These are phyloP conservation scores for Alitta virens DNA, from an alignment of 2,888 invertebrate genomes.

Conservation along the genomic window DNA sequence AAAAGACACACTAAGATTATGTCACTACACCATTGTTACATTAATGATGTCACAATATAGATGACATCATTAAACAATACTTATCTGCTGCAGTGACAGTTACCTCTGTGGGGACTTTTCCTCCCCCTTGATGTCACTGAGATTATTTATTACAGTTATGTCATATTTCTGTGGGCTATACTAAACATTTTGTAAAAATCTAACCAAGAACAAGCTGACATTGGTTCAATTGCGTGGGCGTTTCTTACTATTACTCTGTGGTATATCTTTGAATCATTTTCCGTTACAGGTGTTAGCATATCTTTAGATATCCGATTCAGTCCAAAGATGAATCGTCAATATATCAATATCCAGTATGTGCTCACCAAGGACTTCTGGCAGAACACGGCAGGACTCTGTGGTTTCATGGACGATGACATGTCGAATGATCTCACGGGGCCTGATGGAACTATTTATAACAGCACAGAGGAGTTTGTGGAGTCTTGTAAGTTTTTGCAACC, in stretches of 20 bases:
- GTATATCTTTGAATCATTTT: neutral
- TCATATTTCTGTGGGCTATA: too few species aligned
- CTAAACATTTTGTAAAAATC: too few species aligned
- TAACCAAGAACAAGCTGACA: neutral
- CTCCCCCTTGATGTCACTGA: too few species aligned
- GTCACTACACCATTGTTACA: too few species aligned
- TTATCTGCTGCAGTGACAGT: too few species aligned
- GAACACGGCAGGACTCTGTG: slow-evolving; percentile 12
- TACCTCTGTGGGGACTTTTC: too few species aligned
- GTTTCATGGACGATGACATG: slow-evolving; percentile 12
- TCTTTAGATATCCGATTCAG: slow-evolving; percentile 9
- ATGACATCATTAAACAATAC: too few species aligned
- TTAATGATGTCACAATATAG: too few species aligned
- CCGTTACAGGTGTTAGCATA: slow-evolving; percentile 3
- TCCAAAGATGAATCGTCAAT: slow-evolving; percentile 10
- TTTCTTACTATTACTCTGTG: too few species aligned
- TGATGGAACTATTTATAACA: slow-evolving; percentile 1
- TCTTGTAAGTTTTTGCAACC: slow-evolving; percentile 12
- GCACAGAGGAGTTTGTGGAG: slow-evolving; percentile 9
- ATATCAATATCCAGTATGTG: slow-evolving; percentile 6
- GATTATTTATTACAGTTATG: too few species aligned
- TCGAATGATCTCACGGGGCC: slow-evolving; percentile 12
- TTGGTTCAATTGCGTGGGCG: too few species aligned
- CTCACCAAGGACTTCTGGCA: neutral
- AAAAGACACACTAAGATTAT: too few species aligned